Base-by-base conservation (phyloP, 2,113 vertebrate species). In the Podocnemis expansa region DNA sequence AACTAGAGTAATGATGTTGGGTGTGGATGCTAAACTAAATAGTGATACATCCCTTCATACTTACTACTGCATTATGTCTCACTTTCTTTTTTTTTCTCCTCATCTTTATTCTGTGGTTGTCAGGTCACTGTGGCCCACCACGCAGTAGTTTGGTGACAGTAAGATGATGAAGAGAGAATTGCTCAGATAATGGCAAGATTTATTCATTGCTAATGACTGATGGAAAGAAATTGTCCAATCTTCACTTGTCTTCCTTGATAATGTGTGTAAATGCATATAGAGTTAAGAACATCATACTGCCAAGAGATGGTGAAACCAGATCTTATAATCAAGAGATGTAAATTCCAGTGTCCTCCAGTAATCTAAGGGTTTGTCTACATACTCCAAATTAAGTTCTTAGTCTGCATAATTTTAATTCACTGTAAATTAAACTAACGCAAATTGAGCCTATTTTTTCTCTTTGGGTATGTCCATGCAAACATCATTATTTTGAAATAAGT, bases 181-280 rank as follows among this genome's bases (percentile, higher is more conserved):
- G 34, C 63, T 70, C 63, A 70, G 63, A 38, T 38, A 70, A 70
- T 22, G n/a, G 5, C 63, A 38, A 70, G 63, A 11, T 70, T 70
- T 70, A 70, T 38, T 70, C 63, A 38, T 19, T 10, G 22, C 34
- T 38, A 38, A n/a, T 67, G 63, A 70, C 21, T 70, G 34, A 70
- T 38, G n/a, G 19, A 70, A 70, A 34, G 19, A 38, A 70, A 70
- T 38, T 70, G 24, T 51, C 67, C 80, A 80, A 73, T 19, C 27
- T 84, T 38, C 13, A 47, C 9, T 88, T 80, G 75, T 9, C 49
- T 70, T 70, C 12, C n/a, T 14, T 82, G n/a, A 31, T 89, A 75
- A 6, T n/a, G 1, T 75, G 9, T 6, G 2, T 5, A 83, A 1
- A 0, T 41, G 22, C 6, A 13, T 27, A 80, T 78, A 6, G 89